Conservation (phyloP, 2,113 vertebrate species). For the Cichladusa arquata region DNA sequence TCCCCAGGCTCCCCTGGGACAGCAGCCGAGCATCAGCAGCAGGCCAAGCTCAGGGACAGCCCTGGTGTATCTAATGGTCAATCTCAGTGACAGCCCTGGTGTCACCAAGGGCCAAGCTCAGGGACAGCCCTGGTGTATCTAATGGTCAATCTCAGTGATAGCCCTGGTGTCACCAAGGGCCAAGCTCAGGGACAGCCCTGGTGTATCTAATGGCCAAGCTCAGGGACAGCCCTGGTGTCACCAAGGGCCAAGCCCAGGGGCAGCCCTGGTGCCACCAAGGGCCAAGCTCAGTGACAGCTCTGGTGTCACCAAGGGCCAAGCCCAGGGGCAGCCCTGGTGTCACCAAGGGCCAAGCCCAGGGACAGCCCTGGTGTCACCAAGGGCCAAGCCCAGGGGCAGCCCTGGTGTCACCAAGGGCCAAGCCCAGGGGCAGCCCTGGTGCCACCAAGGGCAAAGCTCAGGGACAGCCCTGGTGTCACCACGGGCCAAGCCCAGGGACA, state of each 20-base stretch:
- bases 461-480: background rate
- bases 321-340: background rate
- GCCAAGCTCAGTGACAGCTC: too few species aligned
- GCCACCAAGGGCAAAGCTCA: background rate
- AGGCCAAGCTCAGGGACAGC: slow-evolving; percentile 10
- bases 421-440: background rate
- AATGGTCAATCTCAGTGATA: too few species aligned
- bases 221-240: background rate
- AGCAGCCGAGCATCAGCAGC: background rate
- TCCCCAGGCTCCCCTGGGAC: background rate
- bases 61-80: background rate
- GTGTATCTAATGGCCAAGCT: background rate
- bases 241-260: background rate
- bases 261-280: background rate
- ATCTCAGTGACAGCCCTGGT: background rate
- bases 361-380: background rate
- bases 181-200: slow-evolving; percentile 7
- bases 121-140: background rate
- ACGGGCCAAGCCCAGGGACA: too few species aligned
- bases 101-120: background rate
- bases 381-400: background rate
- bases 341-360: too few species aligned
- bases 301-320: background rate
- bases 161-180: too few species aligned
- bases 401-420: background rate